Base-by-base conservation (phyloP, 1,140 invertebrate species). In the Galleria mellonella region DNA sequence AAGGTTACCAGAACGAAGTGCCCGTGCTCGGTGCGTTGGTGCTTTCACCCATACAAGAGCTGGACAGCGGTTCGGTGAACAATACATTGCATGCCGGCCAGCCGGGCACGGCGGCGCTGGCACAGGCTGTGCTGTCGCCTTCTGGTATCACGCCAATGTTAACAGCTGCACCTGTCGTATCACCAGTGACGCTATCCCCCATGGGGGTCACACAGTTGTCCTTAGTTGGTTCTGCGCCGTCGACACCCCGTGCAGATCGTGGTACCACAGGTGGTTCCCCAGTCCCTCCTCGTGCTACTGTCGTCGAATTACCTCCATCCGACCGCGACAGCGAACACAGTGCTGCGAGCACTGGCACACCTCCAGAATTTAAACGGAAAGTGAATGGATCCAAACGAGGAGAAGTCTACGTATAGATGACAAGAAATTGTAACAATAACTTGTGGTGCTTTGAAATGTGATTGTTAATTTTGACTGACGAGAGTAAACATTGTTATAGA, bases 11-110 rank as follows among this genome's bases (percentile, higher is more conserved):
- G 30, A 87, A 87, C 10, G 90, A 92, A 46, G 77, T 92, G n/a
- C 91, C 92, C 0, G 90, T 94, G 0, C 88, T 93, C 1, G 91
- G 93, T 62, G 93, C 89, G 2, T 62, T 94, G 10, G 90, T 94
- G 1, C 76, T 95, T 12, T 94, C 93, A 1, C 93, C 93, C 0
- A 95, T 95, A 46, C 88, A 93, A 75, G 93, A 92, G 77, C 79
- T 90, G 55, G 93, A 95, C 53, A 89, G 91, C 29, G 87, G 88
- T 17, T 91, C 90, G 9, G 89, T 90, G 17, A 91, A 91, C 70
- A 91, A 90, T 55, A 92, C 91, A 9, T 87, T 93, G 10, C 89
- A 91, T 52, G 88, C 90, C 1, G 90, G 91, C 0, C 90, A 91
- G 53, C 88, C 90, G 0, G 90, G 91, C 0, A 91, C 91, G 0